A percentile compares a stretch with the other conserved stretches of the same genome.
Conservation (phyloP, 2,113 vertebrate genomes). For the Hippocampus abdominalis region DNA sequence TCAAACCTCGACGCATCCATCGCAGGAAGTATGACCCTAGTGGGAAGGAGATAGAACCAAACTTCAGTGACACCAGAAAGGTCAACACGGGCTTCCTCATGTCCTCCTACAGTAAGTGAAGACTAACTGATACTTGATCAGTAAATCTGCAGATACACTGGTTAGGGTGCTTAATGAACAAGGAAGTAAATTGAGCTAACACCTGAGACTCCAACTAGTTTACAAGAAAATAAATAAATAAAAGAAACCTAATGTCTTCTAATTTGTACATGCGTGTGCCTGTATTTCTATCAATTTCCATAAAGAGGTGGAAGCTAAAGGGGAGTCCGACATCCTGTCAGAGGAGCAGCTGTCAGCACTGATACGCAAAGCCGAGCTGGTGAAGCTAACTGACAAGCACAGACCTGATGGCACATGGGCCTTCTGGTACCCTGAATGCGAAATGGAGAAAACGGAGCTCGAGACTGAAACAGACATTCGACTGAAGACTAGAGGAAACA, state of each 20-base stretch:
- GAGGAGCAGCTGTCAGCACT: conserved; percentile 64
- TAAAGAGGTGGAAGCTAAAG: conserved; percentile 81
- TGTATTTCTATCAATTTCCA: background rate
- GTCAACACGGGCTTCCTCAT: conserved; percentile 86
- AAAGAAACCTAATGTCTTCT: too few species aligned
- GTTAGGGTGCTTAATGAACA: background rate
- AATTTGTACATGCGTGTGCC: background rate
- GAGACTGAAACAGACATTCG: conserved; percentile 75
- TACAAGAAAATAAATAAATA: background rate
- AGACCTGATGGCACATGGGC: conserved; percentile 69
- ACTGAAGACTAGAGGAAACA: conserved; percentile 81
- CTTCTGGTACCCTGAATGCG: conserved; percentile 80
- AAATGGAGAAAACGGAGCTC: conserved; percentile 78
- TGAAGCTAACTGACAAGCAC: conserved; percentile 69
- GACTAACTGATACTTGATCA: background rate
- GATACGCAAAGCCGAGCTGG: conserved; percentile 75
- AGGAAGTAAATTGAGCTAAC: background rate
- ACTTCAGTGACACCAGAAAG: conserved; percentile 81
- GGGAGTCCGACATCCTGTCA: conserved; percentile 73
- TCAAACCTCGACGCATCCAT: conserved; percentile 75
- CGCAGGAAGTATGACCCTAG: conserved; percentile 75
- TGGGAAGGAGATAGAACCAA: conserved; percentile 82
- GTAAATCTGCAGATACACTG: background rate
- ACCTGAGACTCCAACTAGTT: background rate
- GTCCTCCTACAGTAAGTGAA: conserved; percentile 86